Conservation (phyloP, 2,797 vertebrate species). For the Chromobotia macracanthus region DNA sequence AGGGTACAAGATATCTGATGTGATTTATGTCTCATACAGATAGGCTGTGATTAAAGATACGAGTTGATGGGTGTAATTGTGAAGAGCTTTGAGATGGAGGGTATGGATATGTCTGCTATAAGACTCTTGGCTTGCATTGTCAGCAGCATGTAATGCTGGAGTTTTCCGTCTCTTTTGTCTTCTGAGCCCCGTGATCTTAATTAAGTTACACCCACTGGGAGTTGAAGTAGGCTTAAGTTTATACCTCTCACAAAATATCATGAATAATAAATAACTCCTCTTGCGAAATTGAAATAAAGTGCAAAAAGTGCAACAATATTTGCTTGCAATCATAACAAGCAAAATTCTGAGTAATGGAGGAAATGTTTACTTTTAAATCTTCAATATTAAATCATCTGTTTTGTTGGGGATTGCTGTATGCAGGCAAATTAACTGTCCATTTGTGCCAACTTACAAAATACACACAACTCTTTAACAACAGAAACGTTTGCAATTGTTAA, state of each 20-base stretch:
- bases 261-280: background rate
- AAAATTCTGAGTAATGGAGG: background rate
- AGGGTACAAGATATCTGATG: slow-evolving; percentile 13
- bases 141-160: slow-evolving; percentile 22
- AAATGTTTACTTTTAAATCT: background rate
- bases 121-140: slow-evolving; percentile 28
- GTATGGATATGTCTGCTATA: slow-evolving; percentile 13
- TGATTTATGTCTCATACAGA: slow-evolving; percentile 33
- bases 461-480: background rate
- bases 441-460: background rate
- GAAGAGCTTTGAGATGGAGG: slow-evolving; percentile 9
- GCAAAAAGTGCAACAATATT: background rate
- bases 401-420: background rate
- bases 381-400: background rate
- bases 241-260: background rate
- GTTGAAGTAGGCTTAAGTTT: background rate
- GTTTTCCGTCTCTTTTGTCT: background rate
- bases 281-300: background rate
- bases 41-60: slow-evolving; percentile 38
- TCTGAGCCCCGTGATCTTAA: background rate
- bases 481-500: background rate
- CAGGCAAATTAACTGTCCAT: background rate
- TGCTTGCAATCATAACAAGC: background rate
- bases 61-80: slow-evolving; percentile 22
- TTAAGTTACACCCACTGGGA: background rate